Base-by-base conservation (phyloP, 2,113 vertebrate species). In the Lates calcarifer region DNA sequence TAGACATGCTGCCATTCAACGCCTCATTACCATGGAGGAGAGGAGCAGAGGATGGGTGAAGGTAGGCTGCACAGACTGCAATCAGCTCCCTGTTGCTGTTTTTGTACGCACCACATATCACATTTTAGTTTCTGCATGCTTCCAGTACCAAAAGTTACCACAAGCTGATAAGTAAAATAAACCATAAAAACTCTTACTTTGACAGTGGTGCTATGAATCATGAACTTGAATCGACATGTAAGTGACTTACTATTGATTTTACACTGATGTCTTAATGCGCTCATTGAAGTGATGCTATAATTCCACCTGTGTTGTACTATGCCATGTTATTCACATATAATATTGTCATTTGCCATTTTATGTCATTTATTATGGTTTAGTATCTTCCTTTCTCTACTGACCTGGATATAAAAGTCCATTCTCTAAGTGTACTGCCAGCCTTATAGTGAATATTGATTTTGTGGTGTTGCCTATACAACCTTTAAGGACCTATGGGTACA, bases 1-100 rank as follows among this genome's bases (percentile, higher is more conserved):
- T 77, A 91, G 89, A 91, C 89, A 90, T 87, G 85, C 90, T 91
- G 91, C 91, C 90, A 92, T 90, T 91, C 92, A 91, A 69, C 60
- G 89, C 85, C 92, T 92, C 92, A 93, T 92, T 92, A 92, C 90
- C 92, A 86, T 81, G 70, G 70, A 91, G 85, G 83, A 90, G 90
- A 87, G 85, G 75, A 89, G 78, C 80, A 45, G 74, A 73, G 64
- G 78, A 84, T 89, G 77, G 91, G 82, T 81, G 84, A 74, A 85
- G 86, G 90, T 89, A 85, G 87, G 77, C 86, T 85, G 86, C 81
- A 82, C 81, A 90, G 63, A 84, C 88, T 77, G 85, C 85, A 90
- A 84, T 91, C 89, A 86, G 82, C 84, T 91, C 84, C 80, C 78
- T 79, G 82, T 86, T 74, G 84, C 88, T 86, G 88, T 70, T 77